A percentile compares a stretch with the other conserved stretches of the same genome.
Evolutionary conservation across 2,888 invertebrate species (phyloP).

Genomic region (Lasioglossum marginatum): DNA sequence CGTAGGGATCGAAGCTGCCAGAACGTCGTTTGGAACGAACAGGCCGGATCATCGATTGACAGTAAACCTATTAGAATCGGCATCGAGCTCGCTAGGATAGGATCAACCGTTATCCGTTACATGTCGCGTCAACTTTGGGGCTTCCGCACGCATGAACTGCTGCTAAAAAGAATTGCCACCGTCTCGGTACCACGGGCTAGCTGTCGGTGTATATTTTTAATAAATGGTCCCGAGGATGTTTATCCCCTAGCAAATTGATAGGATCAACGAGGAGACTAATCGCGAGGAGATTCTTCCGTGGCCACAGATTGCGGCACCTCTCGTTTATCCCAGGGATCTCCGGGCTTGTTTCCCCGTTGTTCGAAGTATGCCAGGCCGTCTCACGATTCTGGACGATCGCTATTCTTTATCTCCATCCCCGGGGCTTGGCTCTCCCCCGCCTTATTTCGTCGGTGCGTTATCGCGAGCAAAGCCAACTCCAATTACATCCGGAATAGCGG

Average conservation of each 20-base stretch:
- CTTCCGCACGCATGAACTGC: slow-evolving; percentile 7
- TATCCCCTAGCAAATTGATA: not conserved
- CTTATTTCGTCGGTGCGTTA: slow-evolving; percentile 74
- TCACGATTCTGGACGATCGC: slow-evolving; percentile 31
- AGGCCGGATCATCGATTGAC: slow-evolving; percentile 52
- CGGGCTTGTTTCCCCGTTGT: not conserved
- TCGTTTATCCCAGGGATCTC: not conserved
- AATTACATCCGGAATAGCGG: slow-evolving; percentile 81
- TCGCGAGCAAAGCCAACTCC: slow-evolving; percentile 80
- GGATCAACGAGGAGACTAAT: not conserved
- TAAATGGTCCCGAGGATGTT: not conserved
- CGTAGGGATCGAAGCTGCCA: not conserved
- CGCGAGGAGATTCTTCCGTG: not conserved
- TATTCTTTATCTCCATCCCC: slow-evolving; percentile 63
- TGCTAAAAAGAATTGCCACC: not conserved
- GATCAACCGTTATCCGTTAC: slow-evolving; percentile 41
- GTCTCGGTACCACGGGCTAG: not conserved
- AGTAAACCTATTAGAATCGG: slow-evolving; percentile 67
- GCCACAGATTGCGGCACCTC: not conserved
- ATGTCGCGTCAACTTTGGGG: slow-evolving; percentile 31
- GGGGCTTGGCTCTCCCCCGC: slow-evolving; percentile 47
- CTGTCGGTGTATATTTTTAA: not conserved
- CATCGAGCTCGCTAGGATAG: slow-evolving; percentile 31
- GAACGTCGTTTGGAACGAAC: slow-evolving; percentile 35
- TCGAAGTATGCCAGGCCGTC: not conserved